Conservation (phyloP, 2,888 invertebrate species). For the Nemapogon koenigi region DNA sequence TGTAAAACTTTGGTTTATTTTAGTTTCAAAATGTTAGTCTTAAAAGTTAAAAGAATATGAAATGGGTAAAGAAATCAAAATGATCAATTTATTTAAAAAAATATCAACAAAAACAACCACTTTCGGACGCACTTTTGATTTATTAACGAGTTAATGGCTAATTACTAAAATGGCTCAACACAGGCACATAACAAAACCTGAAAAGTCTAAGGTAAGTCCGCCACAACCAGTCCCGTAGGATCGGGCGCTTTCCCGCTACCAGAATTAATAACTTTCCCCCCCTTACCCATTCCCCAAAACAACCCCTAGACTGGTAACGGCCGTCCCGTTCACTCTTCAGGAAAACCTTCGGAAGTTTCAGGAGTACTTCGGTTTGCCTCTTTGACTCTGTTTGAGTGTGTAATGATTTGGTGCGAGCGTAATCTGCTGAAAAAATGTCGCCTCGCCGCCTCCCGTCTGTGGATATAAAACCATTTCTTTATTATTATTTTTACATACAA, state of each 20-base stretch:
- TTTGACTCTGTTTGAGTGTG: constrained; percentile 61
- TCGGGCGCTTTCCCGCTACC: constrained; percentile 56
- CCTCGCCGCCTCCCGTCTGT: constrained; percentile 25
- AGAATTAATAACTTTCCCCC: constrained; percentile 62
- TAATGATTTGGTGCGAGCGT: constrained; percentile 55
- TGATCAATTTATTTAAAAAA: too few relatives aligned
- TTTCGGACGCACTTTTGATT: not conserved
- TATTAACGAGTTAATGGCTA: not conserved
- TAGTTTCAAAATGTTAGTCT: too few relatives aligned
- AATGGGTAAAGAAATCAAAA: too few relatives aligned
- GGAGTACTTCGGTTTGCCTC: constrained; percentile 61
- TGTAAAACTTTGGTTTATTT: too few relatives aligned
- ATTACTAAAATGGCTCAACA: constrained; percentile 7
- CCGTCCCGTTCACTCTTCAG: constrained; percentile 26
- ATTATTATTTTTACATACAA: too few relatives aligned
- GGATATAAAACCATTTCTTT: too few relatives aligned
- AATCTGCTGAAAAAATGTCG: constrained; percentile 58
- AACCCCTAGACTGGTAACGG: constrained; percentile 19
- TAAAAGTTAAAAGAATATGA: too few relatives aligned
- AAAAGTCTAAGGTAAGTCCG: constrained; percentile 41
- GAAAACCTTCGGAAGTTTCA: constrained; percentile 53
- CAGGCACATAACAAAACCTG: constrained; percentile 6
- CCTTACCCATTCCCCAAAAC: constrained; percentile 26
- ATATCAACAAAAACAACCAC: too few relatives aligned
- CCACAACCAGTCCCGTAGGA: constrained; percentile 45